phyloP scores from a whole-genome alignment of 2,888 invertebrate species.

The Leucania comma region DNA sequence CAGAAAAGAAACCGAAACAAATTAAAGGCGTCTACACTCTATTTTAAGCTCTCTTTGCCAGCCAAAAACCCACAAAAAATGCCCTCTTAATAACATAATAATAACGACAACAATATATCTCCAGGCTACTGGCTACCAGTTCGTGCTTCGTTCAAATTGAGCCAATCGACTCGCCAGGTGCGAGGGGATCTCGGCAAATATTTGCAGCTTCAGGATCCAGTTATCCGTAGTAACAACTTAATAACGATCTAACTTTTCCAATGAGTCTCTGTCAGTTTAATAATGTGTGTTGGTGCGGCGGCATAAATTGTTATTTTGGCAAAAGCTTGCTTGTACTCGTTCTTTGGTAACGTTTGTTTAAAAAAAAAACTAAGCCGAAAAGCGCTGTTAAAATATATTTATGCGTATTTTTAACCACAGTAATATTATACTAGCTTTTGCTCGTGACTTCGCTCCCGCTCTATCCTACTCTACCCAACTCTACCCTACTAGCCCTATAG shows the following conservation, averaged over 20 bases:
- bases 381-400: too few species aligned
- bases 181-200: constrained; percentile 78
- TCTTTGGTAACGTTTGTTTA: not conserved
- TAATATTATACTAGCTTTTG: too few species aligned
- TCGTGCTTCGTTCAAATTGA: constrained; percentile 83
- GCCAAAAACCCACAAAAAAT: constrained; percentile 34
- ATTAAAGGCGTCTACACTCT: not conserved
- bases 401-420: too few species aligned
- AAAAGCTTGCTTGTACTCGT: not conserved
- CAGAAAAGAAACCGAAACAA: not conserved
- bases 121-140: constrained; percentile 60
- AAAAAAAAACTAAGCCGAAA: too few species aligned
- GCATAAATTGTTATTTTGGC: not conserved
- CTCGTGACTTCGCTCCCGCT: too few species aligned
- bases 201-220: constrained; percentile 77
- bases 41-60: not conserved
- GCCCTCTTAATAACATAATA: constrained; percentile 57
- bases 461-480: too few species aligned
- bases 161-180: constrained; percentile 81
- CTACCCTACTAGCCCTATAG: too few species aligned
- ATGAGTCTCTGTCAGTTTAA: constrained; percentile 40
- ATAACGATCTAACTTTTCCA: constrained; percentile 64
- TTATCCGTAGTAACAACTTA: constrained; percentile 63
- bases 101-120: constrained; percentile 71
- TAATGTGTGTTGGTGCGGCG: constrained; percentile 17